Base-by-base conservation (phyloP, 2,797 vertebrate species). In the Spondyliosoma cantharus region DNA sequence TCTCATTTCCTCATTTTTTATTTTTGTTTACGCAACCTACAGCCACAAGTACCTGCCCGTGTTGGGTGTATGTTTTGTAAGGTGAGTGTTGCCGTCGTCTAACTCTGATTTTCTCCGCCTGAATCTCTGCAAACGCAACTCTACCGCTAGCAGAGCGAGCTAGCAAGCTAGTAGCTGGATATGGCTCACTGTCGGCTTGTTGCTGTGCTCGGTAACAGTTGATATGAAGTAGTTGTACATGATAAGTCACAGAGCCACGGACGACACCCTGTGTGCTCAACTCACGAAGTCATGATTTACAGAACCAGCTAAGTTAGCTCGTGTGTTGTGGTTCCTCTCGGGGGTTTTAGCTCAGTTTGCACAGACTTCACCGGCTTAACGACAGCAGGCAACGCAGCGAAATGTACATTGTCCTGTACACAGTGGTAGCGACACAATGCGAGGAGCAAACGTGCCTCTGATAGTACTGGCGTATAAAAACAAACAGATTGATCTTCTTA, bases 21-120 rank as follows among this genome's bases (percentile, higher is more conserved):
- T 72, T 69, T 80, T 85, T 76, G 67, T 90, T 86, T 45, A 27
- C 22, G 16, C 63, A 27, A 7, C 69, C 17, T 67, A 16, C 50
- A 72, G 59, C 75, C 29, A 22, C 65, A 4, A 19, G 57, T 46
- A 62, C n/a, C 76, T 71, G 76, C 46, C 65, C 68, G 54, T 70
- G 59, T 79, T 25, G 74, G 56, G 19, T 82, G 81, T 59, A 71
- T 79, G 74, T 57, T 83, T 73, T 83, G 58, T 80, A 27, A 92
- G 93, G 94, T 94, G 85, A 91, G 94, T 90, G 53, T 27, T 59
- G 2, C 22, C 60, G 59, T 67, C 53, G 54, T 82, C 69, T 76
- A 29, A 1, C 13, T 16, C 2, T 46, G 5, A 6, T 77, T 66
- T 63, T 54, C 16, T 65, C 25, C 65, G 42, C 20, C 48, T 49